Base-by-base conservation (phyloP, 1,140 invertebrate species). In the Drosophila ohnishii region DNA sequence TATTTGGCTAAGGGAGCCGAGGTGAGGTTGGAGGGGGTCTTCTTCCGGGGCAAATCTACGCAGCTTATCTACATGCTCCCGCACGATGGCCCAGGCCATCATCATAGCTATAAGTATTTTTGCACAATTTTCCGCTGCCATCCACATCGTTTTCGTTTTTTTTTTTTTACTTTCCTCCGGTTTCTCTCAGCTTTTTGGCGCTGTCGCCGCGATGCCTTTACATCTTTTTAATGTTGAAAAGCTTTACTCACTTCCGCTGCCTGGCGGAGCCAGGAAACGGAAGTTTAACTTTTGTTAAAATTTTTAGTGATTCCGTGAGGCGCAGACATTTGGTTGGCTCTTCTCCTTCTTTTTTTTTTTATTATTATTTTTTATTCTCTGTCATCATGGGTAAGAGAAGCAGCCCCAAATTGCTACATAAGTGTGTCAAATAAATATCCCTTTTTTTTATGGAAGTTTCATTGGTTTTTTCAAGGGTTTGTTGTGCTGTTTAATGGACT, bases 181-280 rank as follows among this genome's bases (percentile, higher is more conserved):
- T 78, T 55, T 64, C 77, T 80, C 67, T 73, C 65, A 55, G 77
- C 64, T 65, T 62, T 40, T 75, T 81, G 79, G 62, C 48, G 59
- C 78, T 88, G 72, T 80, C 85, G 85, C 64, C 76, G 84, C 63
- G 66, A 59, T 65, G 30, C 76, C 84, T 87, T 80, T 88, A 88
- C 84, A 88, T 88, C 80, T 88, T 87, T 88, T 88, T 89, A 88
- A 89, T 89, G 84, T 84, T 84, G 85, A 89, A 88, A 87, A 89
- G 85, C 84, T 89, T 88, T 88, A 80, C 84, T 84, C 73, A 80
- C 84, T 88, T 88, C 84, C 84, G 85, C 40, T 78, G 58, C 56
- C 65, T 59, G 75, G 75, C 78, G 60, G 79, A 76, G 66, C 61
- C 83, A 86, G 84, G 84, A 88, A 88, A 57, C 84, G 84, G 84